A percentile compares a stretch with the other conserved stretches of the same genome.
Conservation (phyloP, 2,888 invertebrate genomes). For the Ctenicera cuprea region DNA sequence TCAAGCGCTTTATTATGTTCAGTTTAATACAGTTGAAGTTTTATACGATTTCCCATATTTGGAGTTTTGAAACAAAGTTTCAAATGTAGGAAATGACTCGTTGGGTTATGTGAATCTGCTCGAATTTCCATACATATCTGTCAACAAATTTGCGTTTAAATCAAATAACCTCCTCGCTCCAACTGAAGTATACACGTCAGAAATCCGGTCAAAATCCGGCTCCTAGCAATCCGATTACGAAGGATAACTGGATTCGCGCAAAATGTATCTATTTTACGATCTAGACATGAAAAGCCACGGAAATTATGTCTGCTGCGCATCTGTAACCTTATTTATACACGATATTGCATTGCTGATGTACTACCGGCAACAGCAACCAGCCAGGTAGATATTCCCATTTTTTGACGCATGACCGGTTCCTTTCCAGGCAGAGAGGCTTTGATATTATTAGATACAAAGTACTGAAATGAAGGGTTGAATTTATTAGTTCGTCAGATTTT, state of each 20-base stretch:
- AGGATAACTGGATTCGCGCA: conserved; percentile 59
- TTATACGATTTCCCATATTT: conserved; percentile 29
- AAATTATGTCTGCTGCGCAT: conserved; percentile 60
- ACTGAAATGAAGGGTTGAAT: conserved; percentile 43
- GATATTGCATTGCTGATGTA: conserved; percentile 48
- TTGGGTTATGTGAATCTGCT: conserved; percentile 31
- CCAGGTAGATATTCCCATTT: conserved; percentile 47
- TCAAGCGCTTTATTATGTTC: too few species aligned
- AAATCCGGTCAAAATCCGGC: conserved; percentile 54
- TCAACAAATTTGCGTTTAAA: conserved; percentile 52
- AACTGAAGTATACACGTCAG: conserved; percentile 53
- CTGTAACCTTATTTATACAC: conserved; percentile 56
- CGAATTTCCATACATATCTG: conserved; percentile 49
- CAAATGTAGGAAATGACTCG: conserved; percentile 45
- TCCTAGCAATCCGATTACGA: conserved; percentile 60
- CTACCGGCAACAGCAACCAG: conserved; percentile 38
- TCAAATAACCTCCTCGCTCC: conserved; percentile 47
- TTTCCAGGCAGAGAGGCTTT: conserved; percentile 44
- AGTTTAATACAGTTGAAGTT: conserved; percentile 24
- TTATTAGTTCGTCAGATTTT: conserved; percentile 37
- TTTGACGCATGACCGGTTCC: conserved; percentile 56
- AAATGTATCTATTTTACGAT: conserved; percentile 63
- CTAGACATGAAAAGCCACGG: conserved; percentile 61
- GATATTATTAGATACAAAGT: conserved; percentile 45
- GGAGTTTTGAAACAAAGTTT: conserved; percentile 42